Evolutionary conservation across 2,888 invertebrate species (phyloP).

Genomic region (Alentia gelatinosa): DNA sequence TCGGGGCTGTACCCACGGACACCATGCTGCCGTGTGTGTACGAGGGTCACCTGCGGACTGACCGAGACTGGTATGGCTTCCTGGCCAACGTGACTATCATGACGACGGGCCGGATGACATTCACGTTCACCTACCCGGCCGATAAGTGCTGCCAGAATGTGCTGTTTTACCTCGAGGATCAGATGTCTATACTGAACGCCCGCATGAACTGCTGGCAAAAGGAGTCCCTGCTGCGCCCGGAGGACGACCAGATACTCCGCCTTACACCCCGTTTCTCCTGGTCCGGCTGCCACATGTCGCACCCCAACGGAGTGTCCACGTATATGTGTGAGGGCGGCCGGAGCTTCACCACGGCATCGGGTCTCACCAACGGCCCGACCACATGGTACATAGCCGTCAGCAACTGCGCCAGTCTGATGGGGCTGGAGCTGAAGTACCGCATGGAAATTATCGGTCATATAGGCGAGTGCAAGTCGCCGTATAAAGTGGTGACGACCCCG

Average conservation of each 20-base stretch:
- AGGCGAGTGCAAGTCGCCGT: slow-evolving; percentile 60
- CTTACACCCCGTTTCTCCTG: slow-evolving; percentile 64
- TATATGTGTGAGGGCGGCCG: slow-evolving; percentile 64
- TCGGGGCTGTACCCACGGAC: slow-evolving; percentile 19
- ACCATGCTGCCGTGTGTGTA: slow-evolving; percentile 63
- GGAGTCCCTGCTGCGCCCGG: slow-evolving; percentile 61
- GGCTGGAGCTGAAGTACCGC: slow-evolving; percentile 63
- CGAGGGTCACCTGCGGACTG: slow-evolving; percentile 62
- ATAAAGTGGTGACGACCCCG: slow-evolving; percentile 41
- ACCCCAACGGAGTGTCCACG: slow-evolving; percentile 59
- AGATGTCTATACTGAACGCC: slow-evolving; percentile 59
- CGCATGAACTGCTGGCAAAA: slow-evolving; percentile 66
- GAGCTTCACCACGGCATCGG: slow-evolving; percentile 60
- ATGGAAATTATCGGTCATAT: slow-evolving; percentile 63
- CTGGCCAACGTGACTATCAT: slow-evolving; percentile 63
- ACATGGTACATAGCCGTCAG: slow-evolving; percentile 65
- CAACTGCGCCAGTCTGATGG: slow-evolving; percentile 62
- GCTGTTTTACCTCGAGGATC: slow-evolving; percentile 64
- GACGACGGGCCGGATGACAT: slow-evolving; percentile 61
- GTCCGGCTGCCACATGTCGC: slow-evolving; percentile 64
- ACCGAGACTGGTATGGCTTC: slow-evolving; percentile 65
- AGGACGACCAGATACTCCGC: slow-evolving; percentile 64
- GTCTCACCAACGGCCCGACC: slow-evolving; percentile 52
- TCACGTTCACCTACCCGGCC: slow-evolving; percentile 63
- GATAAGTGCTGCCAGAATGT: slow-evolving; percentile 65